Evolutionary conservation across 2,797 vertebrate species (phyloP).

Genomic region (Mus caroli): DNA sequence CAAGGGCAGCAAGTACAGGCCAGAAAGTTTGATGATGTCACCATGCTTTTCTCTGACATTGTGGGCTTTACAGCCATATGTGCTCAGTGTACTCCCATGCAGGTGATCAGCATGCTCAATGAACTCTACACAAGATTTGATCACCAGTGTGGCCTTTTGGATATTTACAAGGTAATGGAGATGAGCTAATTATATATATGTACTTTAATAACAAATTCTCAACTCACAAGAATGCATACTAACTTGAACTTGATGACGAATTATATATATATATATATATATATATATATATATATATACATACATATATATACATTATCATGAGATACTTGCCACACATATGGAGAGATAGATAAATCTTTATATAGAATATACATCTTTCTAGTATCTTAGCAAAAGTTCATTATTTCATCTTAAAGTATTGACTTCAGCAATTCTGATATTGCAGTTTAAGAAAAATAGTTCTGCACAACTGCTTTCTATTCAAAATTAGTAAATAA

Average conservation of each 20-base stretch:
- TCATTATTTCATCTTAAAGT: background rate
- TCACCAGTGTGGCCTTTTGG: conserved; percentile 98
- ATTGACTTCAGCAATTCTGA: background rate
- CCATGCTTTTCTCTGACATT: conserved; percentile 99
- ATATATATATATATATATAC: background rate
- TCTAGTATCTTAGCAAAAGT: conserved; percentile 32
- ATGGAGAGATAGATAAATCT: background rate
- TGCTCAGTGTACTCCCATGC: conserved; percentile 98
- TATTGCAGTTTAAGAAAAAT: background rate
- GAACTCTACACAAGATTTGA: conserved; percentile 99
- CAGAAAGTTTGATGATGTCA: conserved; percentile 98
- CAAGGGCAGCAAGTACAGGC: conserved; percentile 97
- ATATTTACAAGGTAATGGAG: conserved; percentile 96
- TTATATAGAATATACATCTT: background rate
- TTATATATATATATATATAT: background rate
- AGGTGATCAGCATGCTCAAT: conserved; percentile 99
- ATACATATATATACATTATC: background rate
- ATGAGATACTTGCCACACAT: background rate
- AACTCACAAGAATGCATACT: background rate
- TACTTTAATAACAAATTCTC: background rate
- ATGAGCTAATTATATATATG: background rate
- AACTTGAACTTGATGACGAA: background rate
- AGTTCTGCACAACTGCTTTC: background rate
- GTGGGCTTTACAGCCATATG: conserved; percentile 99
- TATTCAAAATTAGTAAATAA: conserved; percentile 28